Percentiles rank a stretch among this genome's conserved stretches.
phyloP scores from a whole-genome alignment of 35 echinoderm and acorn worm species.

The Stichopus chloronotus region DNA sequence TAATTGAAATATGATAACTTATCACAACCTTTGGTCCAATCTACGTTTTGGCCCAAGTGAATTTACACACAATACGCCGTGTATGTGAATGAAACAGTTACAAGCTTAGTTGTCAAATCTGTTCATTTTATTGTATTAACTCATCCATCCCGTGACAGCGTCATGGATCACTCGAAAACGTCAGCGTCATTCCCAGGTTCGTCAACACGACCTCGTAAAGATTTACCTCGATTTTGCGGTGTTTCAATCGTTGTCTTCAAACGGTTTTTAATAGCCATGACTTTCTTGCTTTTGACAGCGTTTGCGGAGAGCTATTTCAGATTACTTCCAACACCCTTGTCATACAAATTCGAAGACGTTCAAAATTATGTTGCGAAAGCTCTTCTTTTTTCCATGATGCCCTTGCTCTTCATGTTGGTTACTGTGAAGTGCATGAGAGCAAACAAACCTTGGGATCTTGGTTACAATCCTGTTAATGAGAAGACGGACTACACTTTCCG shows the following conservation, averaged over 20 bases:
- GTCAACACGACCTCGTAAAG: not conserved
- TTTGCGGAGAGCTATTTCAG: not conserved
- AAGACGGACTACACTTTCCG: conserved; percentile 7
- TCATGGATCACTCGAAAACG: conserved; percentile 4
- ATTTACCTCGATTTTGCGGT: conserved; percentile 3
- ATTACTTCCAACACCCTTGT: not conserved
- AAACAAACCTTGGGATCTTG: conserved; percentile 16
- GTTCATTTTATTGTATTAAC: no score
- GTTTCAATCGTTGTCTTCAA: not conserved
- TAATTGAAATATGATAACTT: no score
- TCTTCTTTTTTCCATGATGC: conserved; percentile 15
- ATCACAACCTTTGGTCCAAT: no score
- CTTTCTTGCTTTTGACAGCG: not conserved
- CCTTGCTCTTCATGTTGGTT: not conserved
- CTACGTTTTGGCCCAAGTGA: no score
- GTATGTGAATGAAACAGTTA: no score
- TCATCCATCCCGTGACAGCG: no score
- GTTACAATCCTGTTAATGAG: conserved; percentile 2
- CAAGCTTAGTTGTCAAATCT: no score
- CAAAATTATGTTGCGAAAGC: not conserved
- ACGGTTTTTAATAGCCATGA: not conserved
- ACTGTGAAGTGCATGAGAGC: not conserved
- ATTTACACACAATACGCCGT: no score
- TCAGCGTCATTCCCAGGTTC: not conserved
- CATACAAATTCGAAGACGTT: conserved; percentile 9